phyloP scores from a whole-genome alignment of 1,140 invertebrate genomes.

The Coelopa frigida region DNA sequence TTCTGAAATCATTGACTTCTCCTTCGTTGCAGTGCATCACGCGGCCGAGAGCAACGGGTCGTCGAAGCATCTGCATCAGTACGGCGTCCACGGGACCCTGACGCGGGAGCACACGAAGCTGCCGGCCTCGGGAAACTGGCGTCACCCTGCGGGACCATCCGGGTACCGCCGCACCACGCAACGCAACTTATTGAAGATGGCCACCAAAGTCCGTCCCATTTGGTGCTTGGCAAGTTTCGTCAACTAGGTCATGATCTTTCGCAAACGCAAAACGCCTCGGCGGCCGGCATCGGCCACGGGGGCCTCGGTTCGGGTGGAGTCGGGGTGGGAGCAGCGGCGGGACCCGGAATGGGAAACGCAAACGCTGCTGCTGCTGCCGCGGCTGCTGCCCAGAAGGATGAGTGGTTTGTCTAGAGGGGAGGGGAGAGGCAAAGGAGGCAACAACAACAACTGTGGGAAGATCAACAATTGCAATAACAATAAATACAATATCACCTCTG shows the following conservation, averaged over 20 bases:
- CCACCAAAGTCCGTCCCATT: conserved; percentile 47
- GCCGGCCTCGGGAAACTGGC: conserved; percentile 78
- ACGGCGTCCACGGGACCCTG: conserved; percentile 41
- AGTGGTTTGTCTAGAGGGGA: conserved; percentile 61
- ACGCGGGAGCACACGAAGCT: conserved; percentile 45
- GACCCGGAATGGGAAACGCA: conserved; percentile 33
- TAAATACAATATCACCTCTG: too few species aligned
- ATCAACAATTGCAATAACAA: conserved; percentile 17
- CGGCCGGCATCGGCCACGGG: conserved; percentile 8
- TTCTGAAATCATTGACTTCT: background rate
- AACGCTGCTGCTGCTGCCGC: conserved; percentile 40
- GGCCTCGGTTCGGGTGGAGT: conserved; percentile 9
- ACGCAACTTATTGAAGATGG: conserved; percentile 45
- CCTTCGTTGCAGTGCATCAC: conserved; percentile 58
- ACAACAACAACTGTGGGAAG: conserved; percentile 17
- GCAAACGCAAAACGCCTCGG: conserved; percentile 22
- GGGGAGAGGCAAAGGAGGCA: too few species aligned
- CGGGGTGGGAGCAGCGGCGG: conserved; percentile 23
- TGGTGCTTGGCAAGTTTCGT: conserved; percentile 46
- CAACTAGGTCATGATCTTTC: conserved; percentile 46
- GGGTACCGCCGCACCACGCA: conserved; percentile 55
- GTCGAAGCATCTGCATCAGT: conserved; percentile 53
- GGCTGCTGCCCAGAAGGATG: conserved; percentile 56
- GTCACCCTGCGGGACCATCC: conserved; percentile 82
- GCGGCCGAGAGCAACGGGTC: conserved; percentile 73